These are phyloP conservation scores for Caenorhabditis inopinata DNA, from an alignment of 1,140 invertebrate species.

Conservation along the genomic window DNA sequence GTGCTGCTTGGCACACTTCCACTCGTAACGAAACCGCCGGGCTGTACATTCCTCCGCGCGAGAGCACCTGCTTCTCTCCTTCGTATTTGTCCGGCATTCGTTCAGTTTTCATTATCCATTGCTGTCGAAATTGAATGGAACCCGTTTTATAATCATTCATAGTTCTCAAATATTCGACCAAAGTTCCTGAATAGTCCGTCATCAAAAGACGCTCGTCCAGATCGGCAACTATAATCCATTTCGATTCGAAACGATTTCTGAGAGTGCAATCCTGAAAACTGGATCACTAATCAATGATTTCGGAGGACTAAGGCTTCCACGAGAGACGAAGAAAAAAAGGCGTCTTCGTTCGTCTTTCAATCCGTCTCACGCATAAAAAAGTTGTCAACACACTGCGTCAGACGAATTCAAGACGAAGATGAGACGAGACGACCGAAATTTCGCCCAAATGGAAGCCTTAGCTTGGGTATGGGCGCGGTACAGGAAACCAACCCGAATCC, in stretches of 20 bases:
- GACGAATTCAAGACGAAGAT: too few species aligned
- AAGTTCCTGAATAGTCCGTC: not conserved
- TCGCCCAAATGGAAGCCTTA: too few species aligned
- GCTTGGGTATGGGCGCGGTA: too few species aligned
- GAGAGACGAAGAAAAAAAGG: too few species aligned
- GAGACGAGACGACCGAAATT: too few species aligned
- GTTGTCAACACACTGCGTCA: too few species aligned
- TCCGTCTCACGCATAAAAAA: too few species aligned
- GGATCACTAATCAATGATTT: not conserved
- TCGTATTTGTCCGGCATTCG: not conserved
- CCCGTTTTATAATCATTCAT: not conserved
- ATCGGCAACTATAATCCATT: not conserved
- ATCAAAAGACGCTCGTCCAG: not conserved
- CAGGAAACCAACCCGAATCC: not conserved
- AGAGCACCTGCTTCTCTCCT: not conserved
- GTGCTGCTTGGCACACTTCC: too few species aligned
- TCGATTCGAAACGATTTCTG: not conserved
- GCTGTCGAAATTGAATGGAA: not conserved
- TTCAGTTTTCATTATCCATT: constrained; percentile 19
- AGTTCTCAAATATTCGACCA: not conserved
- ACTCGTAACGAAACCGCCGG: not conserved
- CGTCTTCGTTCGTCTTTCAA: too few species aligned
- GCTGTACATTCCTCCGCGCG: not conserved
- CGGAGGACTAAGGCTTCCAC: too few species aligned
- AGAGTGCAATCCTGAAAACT: constrained; percentile 1